phyloP scores from a whole-genome alignment of 1,140 invertebrate species.

The Sycophila sp. region DNA sequence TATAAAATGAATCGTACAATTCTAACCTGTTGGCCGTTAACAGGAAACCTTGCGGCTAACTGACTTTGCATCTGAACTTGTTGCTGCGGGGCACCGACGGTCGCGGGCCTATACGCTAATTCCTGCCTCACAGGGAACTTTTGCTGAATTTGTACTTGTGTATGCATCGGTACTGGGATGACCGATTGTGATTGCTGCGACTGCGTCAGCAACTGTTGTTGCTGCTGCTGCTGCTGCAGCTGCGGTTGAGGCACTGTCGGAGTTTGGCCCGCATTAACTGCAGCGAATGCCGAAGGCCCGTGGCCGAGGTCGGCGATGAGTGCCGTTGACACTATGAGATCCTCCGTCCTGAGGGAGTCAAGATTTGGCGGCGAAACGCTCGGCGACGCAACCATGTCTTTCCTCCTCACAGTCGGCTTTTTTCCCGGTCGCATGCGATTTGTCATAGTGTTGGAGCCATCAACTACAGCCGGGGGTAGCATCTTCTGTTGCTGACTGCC shows the following conservation, averaged over 20 bases:
- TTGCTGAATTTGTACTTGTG: slow-evolving; percentile 60
- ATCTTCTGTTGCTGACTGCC: slow-evolving; percentile 56
- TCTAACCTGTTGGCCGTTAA: slow-evolving; percentile 58
- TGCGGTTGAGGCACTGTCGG: slow-evolving; percentile 59
- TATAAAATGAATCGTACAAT: not conserved
- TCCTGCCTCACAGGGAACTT: slow-evolving; percentile 62
- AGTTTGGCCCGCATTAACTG: slow-evolving; percentile 59
- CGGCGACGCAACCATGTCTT: slow-evolving; percentile 53
- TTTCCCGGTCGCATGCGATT: slow-evolving; percentile 64
- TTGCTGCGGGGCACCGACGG: not conserved
- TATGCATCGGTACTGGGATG: slow-evolving; percentile 44
- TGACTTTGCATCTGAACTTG: slow-evolving; percentile 55
- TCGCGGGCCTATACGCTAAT: slow-evolving; percentile 50
- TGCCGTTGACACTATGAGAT: slow-evolving; percentile 50
- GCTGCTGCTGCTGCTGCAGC: slow-evolving; percentile 36
- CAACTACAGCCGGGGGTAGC: slow-evolving; percentile 64
- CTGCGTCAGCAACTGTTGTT: slow-evolving; percentile 16
- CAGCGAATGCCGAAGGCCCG: slow-evolving; percentile 58
- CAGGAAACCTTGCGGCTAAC: slow-evolving; percentile 53
- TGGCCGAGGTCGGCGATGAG: slow-evolving; percentile 50
- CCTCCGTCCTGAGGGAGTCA: slow-evolving; percentile 59
- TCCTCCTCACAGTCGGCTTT: slow-evolving; percentile 61
- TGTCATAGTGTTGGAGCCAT: slow-evolving; percentile 56
- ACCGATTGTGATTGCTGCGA: slow-evolving; percentile 42
- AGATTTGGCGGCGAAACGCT: slow-evolving; percentile 57